These are phyloP conservation scores for Apodemia mormo DNA, from an alignment of 2,888 invertebrate species.

Conservation along the genomic window DNA sequence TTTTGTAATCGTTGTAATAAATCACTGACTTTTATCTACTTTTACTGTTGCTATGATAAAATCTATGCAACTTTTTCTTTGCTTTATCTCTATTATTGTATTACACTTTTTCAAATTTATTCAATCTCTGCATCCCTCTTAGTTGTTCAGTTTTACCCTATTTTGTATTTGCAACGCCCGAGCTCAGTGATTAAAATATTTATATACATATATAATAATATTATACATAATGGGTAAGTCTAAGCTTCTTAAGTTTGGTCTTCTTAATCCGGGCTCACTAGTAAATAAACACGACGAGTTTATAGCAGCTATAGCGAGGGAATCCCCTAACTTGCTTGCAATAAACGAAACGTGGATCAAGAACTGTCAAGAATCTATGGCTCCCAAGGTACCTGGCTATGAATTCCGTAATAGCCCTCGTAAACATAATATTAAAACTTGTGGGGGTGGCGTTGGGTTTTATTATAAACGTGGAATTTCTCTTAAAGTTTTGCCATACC, in stretches of 20 bases:
- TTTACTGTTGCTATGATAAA: no score
- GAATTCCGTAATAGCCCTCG: not conserved
- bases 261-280: constrained; percentile 6
- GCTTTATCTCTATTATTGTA: not conserved
- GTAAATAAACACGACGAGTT: constrained; percentile 6
- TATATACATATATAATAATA: not conserved
- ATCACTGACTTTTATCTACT: no score
- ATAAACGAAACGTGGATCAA: not conserved
- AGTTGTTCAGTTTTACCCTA: not conserved
- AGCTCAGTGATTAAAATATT: not conserved
- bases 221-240: not conserved
- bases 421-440: not conserved
- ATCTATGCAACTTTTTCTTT: not conserved
- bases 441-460: constrained; percentile 6
- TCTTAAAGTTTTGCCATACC: not conserved
- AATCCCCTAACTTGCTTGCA: not conserved
- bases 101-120: not conserved
- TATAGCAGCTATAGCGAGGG: not conserved
- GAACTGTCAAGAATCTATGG: not conserved
- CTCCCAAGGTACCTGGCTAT: constrained; percentile 2
- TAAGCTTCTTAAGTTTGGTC: not conserved
- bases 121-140: not conserved
- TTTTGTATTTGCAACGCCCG: not conserved
- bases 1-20: no score
- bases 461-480: not conserved